phyloP scores from a whole-genome alignment of 2,888 invertebrate genomes.

The Auanema sp. region DNA sequence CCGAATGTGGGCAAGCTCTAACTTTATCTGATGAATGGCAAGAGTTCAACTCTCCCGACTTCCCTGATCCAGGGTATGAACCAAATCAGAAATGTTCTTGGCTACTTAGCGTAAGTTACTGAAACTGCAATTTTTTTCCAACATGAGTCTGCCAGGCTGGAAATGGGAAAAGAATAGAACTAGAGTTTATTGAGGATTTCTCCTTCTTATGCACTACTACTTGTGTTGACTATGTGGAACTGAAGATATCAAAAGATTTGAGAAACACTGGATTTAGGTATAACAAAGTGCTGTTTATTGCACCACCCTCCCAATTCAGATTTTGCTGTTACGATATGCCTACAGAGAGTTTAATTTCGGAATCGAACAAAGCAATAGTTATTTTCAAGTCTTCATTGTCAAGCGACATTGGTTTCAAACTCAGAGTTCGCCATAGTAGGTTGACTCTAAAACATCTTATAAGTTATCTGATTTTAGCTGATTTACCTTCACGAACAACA shows the following conservation, averaged over 20 bases:
- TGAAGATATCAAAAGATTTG: slow-evolving; percentile 57
- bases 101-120: slow-evolving; percentile 37
- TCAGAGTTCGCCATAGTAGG: slow-evolving; percentile 43
- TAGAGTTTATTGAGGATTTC: slow-evolving; percentile 61
- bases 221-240: slow-evolving; percentile 62
- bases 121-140: background rate
- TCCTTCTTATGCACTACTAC: slow-evolving; percentile 61
- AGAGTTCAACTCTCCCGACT: slow-evolving; percentile 38
- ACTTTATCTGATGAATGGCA: slow-evolving; percentile 31
- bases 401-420: slow-evolving; percentile 54
- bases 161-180: slow-evolving; percentile 40
- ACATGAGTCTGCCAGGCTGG: slow-evolving; percentile 24
- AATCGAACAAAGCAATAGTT: slow-evolving; percentile 83
- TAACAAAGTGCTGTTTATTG: background rate
- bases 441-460: too few species aligned
- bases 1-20: slow-evolving; percentile 56
- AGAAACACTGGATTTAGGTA: slow-evolving; percentile 58
- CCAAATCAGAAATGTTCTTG: slow-evolving; percentile 58
- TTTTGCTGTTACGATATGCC: slow-evolving; percentile 66
- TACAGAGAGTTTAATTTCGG: slow-evolving; percentile 93
- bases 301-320: slow-evolving; percentile 23
- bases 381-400: slow-evolving; percentile 69
- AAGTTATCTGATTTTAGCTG: slow-evolving; percentile 23
- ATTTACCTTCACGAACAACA: slow-evolving; percentile 36
- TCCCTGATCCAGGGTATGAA: slow-evolving; percentile 46